phyloP scores from a whole-genome alignment of 2,797 vertebrate species.

The Sebastes vulpes region DNA sequence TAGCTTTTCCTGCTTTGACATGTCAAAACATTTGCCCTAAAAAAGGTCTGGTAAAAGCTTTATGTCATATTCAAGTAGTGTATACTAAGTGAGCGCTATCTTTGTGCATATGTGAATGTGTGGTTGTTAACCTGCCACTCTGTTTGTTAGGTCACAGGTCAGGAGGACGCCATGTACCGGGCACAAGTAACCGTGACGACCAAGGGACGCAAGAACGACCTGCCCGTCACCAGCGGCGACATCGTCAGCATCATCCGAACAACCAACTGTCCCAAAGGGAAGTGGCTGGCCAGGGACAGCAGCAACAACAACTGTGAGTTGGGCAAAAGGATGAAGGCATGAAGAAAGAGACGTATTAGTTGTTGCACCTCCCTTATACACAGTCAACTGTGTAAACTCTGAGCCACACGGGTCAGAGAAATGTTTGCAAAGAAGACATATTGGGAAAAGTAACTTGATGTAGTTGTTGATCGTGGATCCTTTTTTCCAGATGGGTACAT shows the following conservation, averaged over 20 bases:
- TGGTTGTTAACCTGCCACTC: not conserved
- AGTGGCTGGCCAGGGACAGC: conserved; percentile 82
- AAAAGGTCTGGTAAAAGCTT: not conserved
- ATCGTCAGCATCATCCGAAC: conserved; percentile 75
- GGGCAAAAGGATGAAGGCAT: not conserved
- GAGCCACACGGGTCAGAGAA: not conserved
- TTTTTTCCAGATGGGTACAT: conserved; percentile 80
- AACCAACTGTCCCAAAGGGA: conserved; percentile 78
- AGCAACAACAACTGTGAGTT: conserved; percentile 87
- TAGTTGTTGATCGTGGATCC: not conserved
- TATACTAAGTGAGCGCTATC: not conserved
- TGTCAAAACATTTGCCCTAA: not conserved
- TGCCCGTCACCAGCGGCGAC: conserved; percentile 75
- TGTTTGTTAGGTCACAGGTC: conserved; percentile 82
- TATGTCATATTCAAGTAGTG: not conserved
- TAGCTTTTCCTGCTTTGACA: no score
- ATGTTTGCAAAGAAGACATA: not conserved
- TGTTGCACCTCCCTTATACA: not conserved
- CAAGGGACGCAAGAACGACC: conserved; percentile 75
- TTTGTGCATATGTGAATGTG: not conserved
- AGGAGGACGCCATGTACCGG: conserved; percentile 77
- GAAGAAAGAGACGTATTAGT: not conserved
- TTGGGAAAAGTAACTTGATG: not conserved
- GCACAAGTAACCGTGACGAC: conserved; percentile 65
- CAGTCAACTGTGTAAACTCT: not conserved